phyloP scores from a whole-genome alignment of 1,140 invertebrate genomes.

The Drosophila funebris region DNA sequence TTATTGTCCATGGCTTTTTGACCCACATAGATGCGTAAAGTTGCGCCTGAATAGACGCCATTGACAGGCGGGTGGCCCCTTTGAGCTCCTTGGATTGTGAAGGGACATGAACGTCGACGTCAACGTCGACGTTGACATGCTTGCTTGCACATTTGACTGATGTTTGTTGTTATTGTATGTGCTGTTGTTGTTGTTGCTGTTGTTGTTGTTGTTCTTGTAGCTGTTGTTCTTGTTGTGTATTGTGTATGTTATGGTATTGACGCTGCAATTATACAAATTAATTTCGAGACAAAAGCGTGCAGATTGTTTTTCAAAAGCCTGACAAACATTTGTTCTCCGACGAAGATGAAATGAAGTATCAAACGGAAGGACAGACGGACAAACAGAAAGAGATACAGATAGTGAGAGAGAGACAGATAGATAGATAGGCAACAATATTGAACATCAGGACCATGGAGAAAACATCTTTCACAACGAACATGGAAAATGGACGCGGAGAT shows the following conservation, averaged over 20 bases:
- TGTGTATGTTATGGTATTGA: conserved; percentile 39
- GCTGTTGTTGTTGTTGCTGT: conserved; percentile 12
- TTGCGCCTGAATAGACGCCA: conserved; percentile 51
- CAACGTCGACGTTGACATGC: conserved; percentile 8
- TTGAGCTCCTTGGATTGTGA: background rate
- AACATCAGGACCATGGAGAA: background rate
- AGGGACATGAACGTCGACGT: conserved; percentile 3
- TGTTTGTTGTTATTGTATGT: background rate
- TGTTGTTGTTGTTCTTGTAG: background rate
- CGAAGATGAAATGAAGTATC: conserved; percentile 35
- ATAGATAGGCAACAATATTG: background rate
- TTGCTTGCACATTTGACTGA: conserved; percentile 25
- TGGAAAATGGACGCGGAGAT: background rate
- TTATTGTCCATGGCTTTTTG: conserved; percentile 31
- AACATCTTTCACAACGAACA: background rate
- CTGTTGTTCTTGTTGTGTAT: conserved; percentile 13
- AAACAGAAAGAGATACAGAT: background rate
- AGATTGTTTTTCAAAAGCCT: conserved; percentile 49
- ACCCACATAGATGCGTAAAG: conserved; percentile 57
- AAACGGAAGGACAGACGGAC: background rate
- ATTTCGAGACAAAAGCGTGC: conserved; percentile 59
- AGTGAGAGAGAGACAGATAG: background rate
- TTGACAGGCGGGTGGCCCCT: conserved; percentile 7
- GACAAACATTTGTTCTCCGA: conserved; percentile 3
- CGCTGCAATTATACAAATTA: conserved; percentile 75